Percentiles rank a stretch among this genome's conserved stretches.
phyloP scores from a whole-genome alignment of 2,113 vertebrate species.

The Daboia siamensis region DNA sequence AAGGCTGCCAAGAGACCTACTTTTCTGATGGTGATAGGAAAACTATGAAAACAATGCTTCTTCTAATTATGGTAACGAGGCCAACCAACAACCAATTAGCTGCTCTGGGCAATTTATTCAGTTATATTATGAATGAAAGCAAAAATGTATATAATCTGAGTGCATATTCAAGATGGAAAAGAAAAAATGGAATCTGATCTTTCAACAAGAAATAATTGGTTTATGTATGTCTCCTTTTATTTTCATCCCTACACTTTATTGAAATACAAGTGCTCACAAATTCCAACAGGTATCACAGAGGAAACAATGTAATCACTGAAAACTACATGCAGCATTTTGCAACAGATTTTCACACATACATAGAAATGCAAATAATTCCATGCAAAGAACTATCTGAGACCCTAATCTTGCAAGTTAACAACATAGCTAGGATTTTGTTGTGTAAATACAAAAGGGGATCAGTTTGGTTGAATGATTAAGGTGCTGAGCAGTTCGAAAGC shows the following conservation, averaged over 20 bases:
- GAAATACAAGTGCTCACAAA: not conserved
- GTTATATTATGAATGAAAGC: not conserved
- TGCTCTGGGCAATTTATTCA: not conserved
- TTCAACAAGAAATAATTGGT: not conserved
- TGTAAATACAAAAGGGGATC: not conserved
- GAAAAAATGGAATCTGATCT: not conserved
- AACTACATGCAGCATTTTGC: not conserved
- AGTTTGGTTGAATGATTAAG: too few relatives aligned
- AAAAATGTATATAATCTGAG: not conserved
- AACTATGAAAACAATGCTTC: not conserved
- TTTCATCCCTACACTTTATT: constrained; percentile 41
- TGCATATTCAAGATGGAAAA: not conserved
- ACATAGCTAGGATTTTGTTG: fast-evolving
- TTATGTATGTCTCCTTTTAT: not conserved
- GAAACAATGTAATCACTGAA: fast-evolving
- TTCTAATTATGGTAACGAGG: not conserved
- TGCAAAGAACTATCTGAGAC: not conserved
- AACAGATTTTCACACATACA: not conserved
- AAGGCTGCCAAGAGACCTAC: too few relatives aligned
- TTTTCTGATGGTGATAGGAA: not conserved
- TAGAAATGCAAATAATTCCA: fast-evolving
- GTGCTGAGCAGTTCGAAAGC: too few relatives aligned
- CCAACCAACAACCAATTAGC: not conserved
- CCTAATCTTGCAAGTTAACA: not conserved
- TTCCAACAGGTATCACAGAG: not conserved